A percentile compares a stretch with the other conserved stretches of the same genome.
These are phyloP conservation scores for Gallinago media DNA, from an alignment of 2,113 vertebrate species.

Conservation along the genomic window DNA sequence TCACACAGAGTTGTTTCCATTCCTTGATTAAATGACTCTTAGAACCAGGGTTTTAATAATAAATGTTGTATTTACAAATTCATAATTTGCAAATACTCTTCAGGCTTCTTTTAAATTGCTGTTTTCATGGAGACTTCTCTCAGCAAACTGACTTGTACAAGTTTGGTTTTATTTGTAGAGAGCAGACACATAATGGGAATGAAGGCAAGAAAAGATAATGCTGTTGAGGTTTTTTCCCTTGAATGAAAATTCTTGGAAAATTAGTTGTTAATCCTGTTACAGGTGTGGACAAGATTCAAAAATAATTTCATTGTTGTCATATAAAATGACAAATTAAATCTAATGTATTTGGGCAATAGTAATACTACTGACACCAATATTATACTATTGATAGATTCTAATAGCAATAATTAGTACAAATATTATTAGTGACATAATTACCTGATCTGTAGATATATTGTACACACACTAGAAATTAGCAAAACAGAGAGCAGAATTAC, in stretches of 20 bases:
- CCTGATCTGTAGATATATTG: background rate
- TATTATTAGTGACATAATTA: background rate
- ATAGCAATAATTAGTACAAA: background rate
- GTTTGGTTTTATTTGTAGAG: slow-evolving; percentile 7
- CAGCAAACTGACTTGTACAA: background rate
- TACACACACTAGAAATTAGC: background rate
- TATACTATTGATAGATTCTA: background rate
- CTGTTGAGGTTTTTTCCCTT: background rate
- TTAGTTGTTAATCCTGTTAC: background rate
- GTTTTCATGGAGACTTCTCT: slow-evolving; percentile 2
- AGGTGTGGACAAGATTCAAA: background rate
- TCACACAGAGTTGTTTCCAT: slow-evolving; percentile 28
- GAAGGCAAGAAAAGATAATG: background rate
- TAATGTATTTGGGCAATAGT: background rate
- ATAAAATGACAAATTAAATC: background rate
- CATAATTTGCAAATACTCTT: slow-evolving; percentile 53
- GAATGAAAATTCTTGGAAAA: background rate
- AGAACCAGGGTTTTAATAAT: slow-evolving; percentile 61
- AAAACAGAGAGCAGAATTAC: background rate
- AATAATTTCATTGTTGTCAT: background rate
- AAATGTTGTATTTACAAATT: slow-evolving; percentile 61
- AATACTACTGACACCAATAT: background rate
- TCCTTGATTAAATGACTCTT: slow-evolving; percentile 38
- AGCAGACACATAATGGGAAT: background rate
- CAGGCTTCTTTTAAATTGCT: slow-evolving; percentile 42